These are phyloP conservation scores for Caenorhabditis wallacei DNA, from an alignment of 2,888 invertebrate genomes.

Conservation along the genomic window DNA sequence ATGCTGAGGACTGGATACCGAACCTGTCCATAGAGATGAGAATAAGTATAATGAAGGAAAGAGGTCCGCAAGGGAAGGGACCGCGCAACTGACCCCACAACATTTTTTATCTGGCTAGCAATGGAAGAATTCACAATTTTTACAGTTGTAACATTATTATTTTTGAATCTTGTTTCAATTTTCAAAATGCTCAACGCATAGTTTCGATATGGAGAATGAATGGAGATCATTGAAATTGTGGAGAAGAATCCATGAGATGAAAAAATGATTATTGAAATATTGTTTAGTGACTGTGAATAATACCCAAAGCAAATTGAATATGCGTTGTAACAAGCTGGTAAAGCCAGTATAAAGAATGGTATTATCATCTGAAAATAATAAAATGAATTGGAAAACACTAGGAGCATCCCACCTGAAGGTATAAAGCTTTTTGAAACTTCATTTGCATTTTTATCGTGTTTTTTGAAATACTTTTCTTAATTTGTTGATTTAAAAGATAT, in stretches of 20 bases:
- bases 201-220: background rate
- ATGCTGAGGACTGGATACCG: too few relatives aligned
- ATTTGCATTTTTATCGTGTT: background rate
- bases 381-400: too few relatives aligned
- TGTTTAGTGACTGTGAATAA: background rate
- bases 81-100: too few relatives aligned
- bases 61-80: too few relatives aligned
- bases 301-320: background rate
- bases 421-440: background rate
- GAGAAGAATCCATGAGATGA: background rate
- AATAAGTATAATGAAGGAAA: too few relatives aligned
- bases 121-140: too few relatives aligned
- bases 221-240: background rate
- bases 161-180: too few relatives aligned
- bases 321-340: background rate
- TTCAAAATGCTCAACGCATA: too few relatives aligned
- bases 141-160: too few relatives aligned
- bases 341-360: background rate
- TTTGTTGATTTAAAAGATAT: background rate
- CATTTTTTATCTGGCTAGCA: too few relatives aligned
- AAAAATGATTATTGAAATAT: background rate
- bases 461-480: background rate
- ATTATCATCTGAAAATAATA: background rate
- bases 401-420: background rate
- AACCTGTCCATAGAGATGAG: too few relatives aligned